These are phyloP conservation scores for Tiliqua scincoides DNA, from an alignment of 2,113 vertebrate genomes.

Conservation along the genomic window DNA sequence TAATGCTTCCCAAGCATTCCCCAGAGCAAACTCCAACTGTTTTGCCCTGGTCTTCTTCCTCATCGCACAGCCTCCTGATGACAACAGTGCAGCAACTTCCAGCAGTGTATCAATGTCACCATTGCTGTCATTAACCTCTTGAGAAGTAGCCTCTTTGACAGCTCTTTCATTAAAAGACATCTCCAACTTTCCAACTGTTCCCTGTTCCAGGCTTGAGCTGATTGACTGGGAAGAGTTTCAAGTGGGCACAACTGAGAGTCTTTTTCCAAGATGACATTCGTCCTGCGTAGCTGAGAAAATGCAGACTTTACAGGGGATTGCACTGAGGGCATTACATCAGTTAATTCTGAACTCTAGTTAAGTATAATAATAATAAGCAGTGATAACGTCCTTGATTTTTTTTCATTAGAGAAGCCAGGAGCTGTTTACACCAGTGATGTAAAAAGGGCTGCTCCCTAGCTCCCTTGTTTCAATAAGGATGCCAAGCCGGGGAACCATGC, in stretches of 20 bases:
- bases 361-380: not conserved
- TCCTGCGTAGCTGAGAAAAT: not conserved
- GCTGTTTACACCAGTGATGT: not conserved
- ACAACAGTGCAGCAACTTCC: not conserved
- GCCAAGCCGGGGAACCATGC: not conserved
- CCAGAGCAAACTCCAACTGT: too few species aligned
- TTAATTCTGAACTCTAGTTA: not conserved
- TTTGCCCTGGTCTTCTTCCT: not conserved
- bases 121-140: not conserved
- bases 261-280: not conserved
- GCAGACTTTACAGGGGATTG: not conserved
- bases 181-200: not conserved
- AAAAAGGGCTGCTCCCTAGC: not conserved
- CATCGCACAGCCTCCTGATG: not conserved
- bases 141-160: not conserved
- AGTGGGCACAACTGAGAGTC: not conserved
- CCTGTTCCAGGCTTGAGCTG: not conserved
- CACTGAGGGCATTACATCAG: not conserved
- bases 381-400: not conserved
- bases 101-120: not conserved
- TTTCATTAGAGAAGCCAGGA: not conserved
- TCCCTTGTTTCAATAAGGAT: constrained; percentile 1
- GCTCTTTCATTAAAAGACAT: not conserved
- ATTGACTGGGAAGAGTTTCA: not conserved
- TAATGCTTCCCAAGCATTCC: not conserved